Percentiles rank a stretch among this genome's conserved stretches.
Conservation (phyloP, 2,888 invertebrate species). For the Scaptomyza polygonia region DNA sequence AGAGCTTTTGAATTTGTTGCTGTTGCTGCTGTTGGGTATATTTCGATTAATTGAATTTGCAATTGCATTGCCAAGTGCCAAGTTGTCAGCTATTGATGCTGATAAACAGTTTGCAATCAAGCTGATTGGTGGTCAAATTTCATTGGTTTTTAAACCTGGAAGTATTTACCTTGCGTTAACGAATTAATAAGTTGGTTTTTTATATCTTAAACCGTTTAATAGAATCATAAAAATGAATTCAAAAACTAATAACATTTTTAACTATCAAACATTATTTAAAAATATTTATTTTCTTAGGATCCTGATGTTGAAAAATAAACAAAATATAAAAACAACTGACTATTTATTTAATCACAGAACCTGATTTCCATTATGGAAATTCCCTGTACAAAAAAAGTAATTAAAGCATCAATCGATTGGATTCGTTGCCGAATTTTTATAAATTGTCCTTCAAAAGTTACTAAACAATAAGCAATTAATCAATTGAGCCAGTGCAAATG, state of each 20-base stretch:
- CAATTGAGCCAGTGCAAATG: constrained; percentile 39
- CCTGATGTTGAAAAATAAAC: too few relatives aligned
- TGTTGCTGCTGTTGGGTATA: constrained; percentile 4
- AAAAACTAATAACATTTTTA: too few relatives aligned
- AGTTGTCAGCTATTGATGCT: constrained; percentile 25
- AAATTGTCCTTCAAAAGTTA: constrained; percentile 39
- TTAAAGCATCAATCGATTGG: constrained; percentile 13
- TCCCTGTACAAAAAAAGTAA: constrained; percentile 42
- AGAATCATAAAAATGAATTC: too few relatives aligned
- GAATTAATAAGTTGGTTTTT: not conserved
- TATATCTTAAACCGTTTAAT: too few relatives aligned
- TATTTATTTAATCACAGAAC: not conserved
- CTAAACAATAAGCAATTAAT: constrained; percentile 50
- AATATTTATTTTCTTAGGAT: too few relatives aligned
- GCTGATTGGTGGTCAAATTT: constrained; percentile 5
- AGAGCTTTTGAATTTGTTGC: not conserved
- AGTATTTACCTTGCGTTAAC: not conserved
- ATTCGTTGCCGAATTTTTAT: constrained; percentile 23
- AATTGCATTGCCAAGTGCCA: constrained; percentile 31
- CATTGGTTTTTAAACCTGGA: not conserved
- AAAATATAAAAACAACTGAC: too few relatives aligned
- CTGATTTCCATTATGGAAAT: constrained; percentile 1
- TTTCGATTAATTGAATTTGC: constrained; percentile 74
- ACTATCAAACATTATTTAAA: too few relatives aligned
- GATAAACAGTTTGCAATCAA: not conserved